phyloP scores from a whole-genome alignment of 2,888 invertebrate genomes.

The Spilarctia lutea region DNA sequence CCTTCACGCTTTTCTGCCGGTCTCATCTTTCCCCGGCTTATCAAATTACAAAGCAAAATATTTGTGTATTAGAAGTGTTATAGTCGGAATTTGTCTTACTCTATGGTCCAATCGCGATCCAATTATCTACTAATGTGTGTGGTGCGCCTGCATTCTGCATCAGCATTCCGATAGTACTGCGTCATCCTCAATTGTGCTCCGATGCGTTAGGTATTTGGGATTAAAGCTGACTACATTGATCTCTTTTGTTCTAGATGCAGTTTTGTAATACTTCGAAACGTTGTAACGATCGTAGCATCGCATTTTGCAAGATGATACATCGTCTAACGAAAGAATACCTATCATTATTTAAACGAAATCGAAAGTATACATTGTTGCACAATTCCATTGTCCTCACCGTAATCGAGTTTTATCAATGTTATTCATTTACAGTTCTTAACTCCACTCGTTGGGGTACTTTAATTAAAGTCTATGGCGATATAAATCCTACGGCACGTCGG shows the following conservation, averaged over 20 bases:
- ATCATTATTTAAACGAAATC: slow-evolving; percentile 67
- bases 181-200: slow-evolving; percentile 75
- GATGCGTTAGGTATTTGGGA: slow-evolving; percentile 70
- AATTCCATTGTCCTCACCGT: slow-evolving; percentile 73
- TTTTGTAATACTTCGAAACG: slow-evolving; percentile 57
- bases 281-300: slow-evolving; percentile 52
- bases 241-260: slow-evolving; percentile 61
- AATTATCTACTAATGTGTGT: slow-evolving; percentile 66
- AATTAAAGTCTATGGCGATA: slow-evolving; percentile 76
- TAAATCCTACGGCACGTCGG: slow-evolving; percentile 73
- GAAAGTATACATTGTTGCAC: slow-evolving; percentile 73
- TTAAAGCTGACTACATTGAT: slow-evolving; percentile 61
- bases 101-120: slow-evolving; percentile 62
- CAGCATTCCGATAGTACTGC: slow-evolving; percentile 78
- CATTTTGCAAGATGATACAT: slow-evolving; percentile 62
- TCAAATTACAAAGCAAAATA: slow-evolving; percentile 64
- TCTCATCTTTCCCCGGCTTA: slow-evolving; percentile 64
- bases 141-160: slow-evolving; percentile 76
- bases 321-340: slow-evolving; percentile 58
- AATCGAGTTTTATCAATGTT: slow-evolving; percentile 58
- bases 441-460: slow-evolving; percentile 67
- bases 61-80: slow-evolving; percentile 46
- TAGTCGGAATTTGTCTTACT: slow-evolving; percentile 64
- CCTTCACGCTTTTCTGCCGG: slow-evolving; percentile 69
- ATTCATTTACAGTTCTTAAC: slow-evolving; percentile 65